Evolutionary conservation across 2,888 invertebrate species (phyloP), one percentile per base, ranked within the genome.

Genomic region (Sesia apiformis): DNA sequence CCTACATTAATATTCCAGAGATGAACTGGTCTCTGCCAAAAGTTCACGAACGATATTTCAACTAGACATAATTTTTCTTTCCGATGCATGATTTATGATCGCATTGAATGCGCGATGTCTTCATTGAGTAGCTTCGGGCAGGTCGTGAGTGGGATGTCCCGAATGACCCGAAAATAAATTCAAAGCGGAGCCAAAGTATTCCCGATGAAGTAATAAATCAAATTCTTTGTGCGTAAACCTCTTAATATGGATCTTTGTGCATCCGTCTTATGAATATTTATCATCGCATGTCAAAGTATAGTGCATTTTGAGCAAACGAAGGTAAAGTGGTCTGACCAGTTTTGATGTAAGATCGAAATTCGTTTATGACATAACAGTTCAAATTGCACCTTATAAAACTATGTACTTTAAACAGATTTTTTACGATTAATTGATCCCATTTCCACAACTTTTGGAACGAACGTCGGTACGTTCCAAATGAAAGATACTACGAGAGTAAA

Each of bases 201-300:
- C 73, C 75, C 76, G 77, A 83, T 81, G 72, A 80, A 80, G 85
- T 69, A 76, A 86, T 88, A 85, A 85, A 88, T 88, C 85, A 87
- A 78, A 79, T 74, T 76, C 23, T 75, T 81, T 84, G 77, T 81
- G 70, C 69, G 68, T 69, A 72, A 70, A 69, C 66, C 69, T 70
- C 72, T 76, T 77, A 76, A 78, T 79, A 72, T 67, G 64, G 67
- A 73, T 78, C 71, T 77, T 82, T 78, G 75, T 76, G 65, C 63
- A 65, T 61, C 61, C 62, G 64, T 59, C 70, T 43, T 7, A 43
- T 43, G 4, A 43, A 4, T 8, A 43, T 7, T 46, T 8, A 23
- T 23, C 23, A 23, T 23, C 23, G 23, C 23, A 23, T 23, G 2
- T 23, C 23, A 23, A 23, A 23, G 23, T 23, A 23, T 23, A 2